Conservation (phyloP, 1,140 invertebrate species). For the Adelges cooleyi region DNA sequence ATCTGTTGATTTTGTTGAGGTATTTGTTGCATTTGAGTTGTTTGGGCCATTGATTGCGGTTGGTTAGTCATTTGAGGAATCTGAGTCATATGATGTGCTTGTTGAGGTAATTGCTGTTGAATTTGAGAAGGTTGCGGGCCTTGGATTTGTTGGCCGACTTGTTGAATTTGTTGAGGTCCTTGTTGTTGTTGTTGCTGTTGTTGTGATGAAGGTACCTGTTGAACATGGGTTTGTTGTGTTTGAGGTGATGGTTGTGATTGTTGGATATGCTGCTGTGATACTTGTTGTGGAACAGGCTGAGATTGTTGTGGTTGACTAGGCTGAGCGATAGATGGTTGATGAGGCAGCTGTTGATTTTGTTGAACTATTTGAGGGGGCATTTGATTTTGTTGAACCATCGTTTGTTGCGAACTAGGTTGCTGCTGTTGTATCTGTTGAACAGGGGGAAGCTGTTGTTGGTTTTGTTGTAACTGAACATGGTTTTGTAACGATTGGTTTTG, state of each 20-base stretch:
- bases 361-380: slow-evolving; percentile 39
- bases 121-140: slow-evolving; percentile 33
- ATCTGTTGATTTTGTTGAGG: slow-evolving; percentile 29
- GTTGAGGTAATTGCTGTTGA: slow-evolving; percentile 30
- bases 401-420: slow-evolving; percentile 8
- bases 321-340: slow-evolving; percentile 31
- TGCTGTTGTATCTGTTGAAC: slow-evolving; percentile 29
- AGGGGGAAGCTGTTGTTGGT: slow-evolving; percentile 20
- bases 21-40: slow-evolving; percentile 31
- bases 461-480: slow-evolving; percentile 15
- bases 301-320: slow-evolving; percentile 26
- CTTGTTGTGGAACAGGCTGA: slow-evolving; percentile 30
- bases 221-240: slow-evolving; percentile 23
- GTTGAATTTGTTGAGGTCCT: slow-evolving; percentile 30
- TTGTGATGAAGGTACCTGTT: slow-evolving; percentile 28
- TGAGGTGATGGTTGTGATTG: slow-evolving; percentile 12
- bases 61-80: slow-evolving; percentile 28
- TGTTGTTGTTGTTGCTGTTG: slow-evolving; percentile 31
- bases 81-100: slow-evolving; percentile 32
- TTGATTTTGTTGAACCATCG: slow-evolving; percentile 23
- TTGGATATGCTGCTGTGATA: slow-evolving; percentile 22
- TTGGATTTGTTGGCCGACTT: slow-evolving; percentile 26
- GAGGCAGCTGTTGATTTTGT: slow-evolving; percentile 41
- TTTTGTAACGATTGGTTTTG: slow-evolving; percentile 21
- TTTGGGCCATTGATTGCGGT: slow-evolving; percentile 28